Conservation (phyloP, 2,888 invertebrate species). For the Incurvaria masculella region DNA sequence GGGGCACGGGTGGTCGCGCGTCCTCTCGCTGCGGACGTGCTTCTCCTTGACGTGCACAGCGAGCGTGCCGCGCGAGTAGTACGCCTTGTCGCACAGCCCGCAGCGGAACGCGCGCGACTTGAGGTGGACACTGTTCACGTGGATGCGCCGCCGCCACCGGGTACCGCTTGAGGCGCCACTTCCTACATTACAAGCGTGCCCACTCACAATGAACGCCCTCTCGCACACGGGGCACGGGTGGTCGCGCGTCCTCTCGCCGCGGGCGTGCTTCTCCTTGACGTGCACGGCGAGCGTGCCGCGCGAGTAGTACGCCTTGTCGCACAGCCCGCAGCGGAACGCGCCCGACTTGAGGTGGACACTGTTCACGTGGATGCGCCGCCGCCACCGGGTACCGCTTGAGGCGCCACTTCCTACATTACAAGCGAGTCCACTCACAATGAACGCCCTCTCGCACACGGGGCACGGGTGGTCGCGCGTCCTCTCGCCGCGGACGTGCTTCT, state of each 20-base stretch:
- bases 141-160: not conserved
- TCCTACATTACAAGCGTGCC: not conserved
- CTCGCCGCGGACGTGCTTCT: slow-evolving; percentile 4
- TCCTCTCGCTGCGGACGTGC: slow-evolving; percentile 3
- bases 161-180: not conserved
- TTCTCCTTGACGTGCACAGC: not conserved
- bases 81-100: not conserved
- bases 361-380: not conserved
- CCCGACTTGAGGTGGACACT: not conserved
- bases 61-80: not conserved
- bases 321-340: not conserved
- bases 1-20: not conserved
- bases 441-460: not conserved
- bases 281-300: not conserved
- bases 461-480: not conserved
- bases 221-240: not conserved
- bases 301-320: not conserved
- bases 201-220: not conserved
- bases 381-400: not conserved
- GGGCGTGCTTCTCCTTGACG: not conserved
- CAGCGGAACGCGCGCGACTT: not conserved
- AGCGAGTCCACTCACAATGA: not conserved
- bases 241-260: not conserved
- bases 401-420: no score
- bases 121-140: not conserved